A percentile compares a stretch with the other conserved stretches of the same genome.
phyloP scores from a whole-genome alignment of 2,888 invertebrate species.

The Rhingia campestris region DNA sequence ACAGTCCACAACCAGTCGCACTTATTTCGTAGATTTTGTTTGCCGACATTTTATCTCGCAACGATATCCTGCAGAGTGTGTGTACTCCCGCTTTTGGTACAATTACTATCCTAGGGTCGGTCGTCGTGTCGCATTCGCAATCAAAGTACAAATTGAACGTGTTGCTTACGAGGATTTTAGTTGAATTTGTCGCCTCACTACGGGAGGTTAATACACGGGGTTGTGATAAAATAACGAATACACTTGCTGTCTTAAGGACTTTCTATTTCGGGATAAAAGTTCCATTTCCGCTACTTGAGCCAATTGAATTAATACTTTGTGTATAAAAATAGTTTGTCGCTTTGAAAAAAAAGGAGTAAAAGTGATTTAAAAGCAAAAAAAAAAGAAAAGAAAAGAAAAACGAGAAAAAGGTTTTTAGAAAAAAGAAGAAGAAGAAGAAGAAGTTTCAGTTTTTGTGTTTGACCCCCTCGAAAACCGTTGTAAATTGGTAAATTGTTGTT shows the following conservation, averaged over 20 bases:
- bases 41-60: slow-evolving; percentile 31
- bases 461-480: slow-evolving; percentile 42
- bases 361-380: slow-evolving; percentile 14
- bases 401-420: slow-evolving; percentile 1
- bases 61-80: slow-evolving; percentile 10
- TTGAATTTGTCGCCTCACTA: slow-evolving; percentile 55
- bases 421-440: slow-evolving; percentile 1
- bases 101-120: slow-evolving; percentile 12
- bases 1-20: slow-evolving; percentile 17
- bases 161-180: slow-evolving; percentile 51
- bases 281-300: slow-evolving; percentile 65
- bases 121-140: slow-evolving; percentile 16
- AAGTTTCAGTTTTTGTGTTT: slow-evolving; percentile 20
- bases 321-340: slow-evolving; percentile 11
- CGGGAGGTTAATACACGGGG: slow-evolving; percentile 66
- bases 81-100: slow-evolving; percentile 21
- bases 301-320: slow-evolving; percentile 52
- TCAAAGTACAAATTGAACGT: slow-evolving; percentile 58
- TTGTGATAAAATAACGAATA: slow-evolving; percentile 67
- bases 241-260: slow-evolving; percentile 33
- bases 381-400: not conserved
- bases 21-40: slow-evolving; percentile 18
- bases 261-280: slow-evolving; percentile 48
- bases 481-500: slow-evolving; percentile 53
- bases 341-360: not conserved